phyloP scores from a whole-genome alignment of 2,113 vertebrate genomes.

The Rhodinocichla rosea region DNA sequence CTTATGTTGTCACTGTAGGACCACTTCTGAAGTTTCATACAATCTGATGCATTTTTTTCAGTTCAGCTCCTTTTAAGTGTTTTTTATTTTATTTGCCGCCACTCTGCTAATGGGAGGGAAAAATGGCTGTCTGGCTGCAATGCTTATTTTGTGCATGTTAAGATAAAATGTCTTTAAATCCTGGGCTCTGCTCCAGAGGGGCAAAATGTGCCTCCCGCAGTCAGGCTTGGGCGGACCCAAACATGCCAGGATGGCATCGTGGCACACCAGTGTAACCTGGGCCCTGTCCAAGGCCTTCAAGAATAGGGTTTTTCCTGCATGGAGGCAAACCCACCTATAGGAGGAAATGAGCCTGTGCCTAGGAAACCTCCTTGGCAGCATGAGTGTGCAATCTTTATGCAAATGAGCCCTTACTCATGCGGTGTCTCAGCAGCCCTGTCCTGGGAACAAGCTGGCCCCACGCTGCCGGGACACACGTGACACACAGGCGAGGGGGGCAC shows the following conservation, averaged over 20 bases:
- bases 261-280: neutral
- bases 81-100: neutral
- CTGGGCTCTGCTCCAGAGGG: neutral
- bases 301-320: neutral
- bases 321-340: neutral
- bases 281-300: neutral
- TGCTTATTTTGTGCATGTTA: neutral
- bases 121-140: neutral
- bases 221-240: neutral
- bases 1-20: neutral
- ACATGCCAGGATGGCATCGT: neutral
- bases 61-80: neutral
- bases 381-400: neutral
- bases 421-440: neutral
- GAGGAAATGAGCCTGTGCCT: neutral
- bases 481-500: rapidly evolving
- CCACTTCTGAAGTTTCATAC: neutral
- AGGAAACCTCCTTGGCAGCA: neutral
- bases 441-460: neutral
- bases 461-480: rapidly evolving
- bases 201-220: neutral
- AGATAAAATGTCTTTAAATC: neutral
- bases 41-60: neutral
- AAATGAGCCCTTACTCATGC: neutral
- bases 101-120: rapidly evolving